Evolutionary conservation across 2,113 vertebrate species (phyloP).

Genomic region (Rhinolophus sinicus): DNA sequence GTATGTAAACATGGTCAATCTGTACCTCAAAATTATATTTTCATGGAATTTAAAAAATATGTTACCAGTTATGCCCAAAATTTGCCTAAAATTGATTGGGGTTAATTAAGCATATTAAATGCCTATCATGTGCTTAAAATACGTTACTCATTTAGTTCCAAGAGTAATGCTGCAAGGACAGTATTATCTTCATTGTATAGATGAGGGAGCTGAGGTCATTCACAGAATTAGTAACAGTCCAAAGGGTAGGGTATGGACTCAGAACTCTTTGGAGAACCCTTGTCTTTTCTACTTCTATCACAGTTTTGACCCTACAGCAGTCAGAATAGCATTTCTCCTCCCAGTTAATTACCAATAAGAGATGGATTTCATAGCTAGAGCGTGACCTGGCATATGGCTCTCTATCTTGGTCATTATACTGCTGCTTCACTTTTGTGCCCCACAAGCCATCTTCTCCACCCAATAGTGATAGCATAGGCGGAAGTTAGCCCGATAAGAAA

Average conservation of each 20-base stretch:
- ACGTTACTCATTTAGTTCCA: neutral
- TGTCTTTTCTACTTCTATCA: neutral
- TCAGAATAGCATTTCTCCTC: neutral
- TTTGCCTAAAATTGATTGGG: neutral
- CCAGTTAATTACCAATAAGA: neutral
- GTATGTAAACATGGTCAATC: neutral
- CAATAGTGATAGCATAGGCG: accelerated
- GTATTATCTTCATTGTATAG: neutral
- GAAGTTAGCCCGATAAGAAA: neutral
- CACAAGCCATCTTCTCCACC: neutral
- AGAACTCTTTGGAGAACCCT: neutral
- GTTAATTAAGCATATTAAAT: neutral
- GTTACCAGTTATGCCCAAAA: neutral
- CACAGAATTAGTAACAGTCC: neutral
- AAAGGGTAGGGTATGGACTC: neutral
- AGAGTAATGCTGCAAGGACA: neutral
- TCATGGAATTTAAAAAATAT: neutral
- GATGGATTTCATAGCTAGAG: neutral
- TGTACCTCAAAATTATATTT: neutral
- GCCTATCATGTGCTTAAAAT: neutral
- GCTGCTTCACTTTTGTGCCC: neutral
- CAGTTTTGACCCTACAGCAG: neutral
- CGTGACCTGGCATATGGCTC: accelerated
- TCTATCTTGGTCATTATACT: accelerated
- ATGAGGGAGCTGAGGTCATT: neutral